Percentiles rank a stretch among this genome's conserved stretches.
These are phyloP conservation scores for Setophaga petechia DNA, from an alignment of 2,113 vertebrate species.

Conservation along the genomic window DNA sequence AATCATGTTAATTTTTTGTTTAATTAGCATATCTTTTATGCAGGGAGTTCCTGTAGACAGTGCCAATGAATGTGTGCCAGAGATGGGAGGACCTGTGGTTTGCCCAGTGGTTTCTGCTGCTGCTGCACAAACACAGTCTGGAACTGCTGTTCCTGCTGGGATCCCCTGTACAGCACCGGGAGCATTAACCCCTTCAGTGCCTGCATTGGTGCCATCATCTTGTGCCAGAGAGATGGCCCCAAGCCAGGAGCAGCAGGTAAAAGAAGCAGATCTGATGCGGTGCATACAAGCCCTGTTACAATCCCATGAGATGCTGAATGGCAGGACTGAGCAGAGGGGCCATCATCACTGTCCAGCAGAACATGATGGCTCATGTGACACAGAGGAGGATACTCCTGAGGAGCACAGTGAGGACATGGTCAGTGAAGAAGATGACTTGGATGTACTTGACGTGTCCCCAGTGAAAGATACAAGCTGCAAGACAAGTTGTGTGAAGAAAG, in stretches of 20 bases:
- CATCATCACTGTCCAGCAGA: background rate
- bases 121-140: background rate
- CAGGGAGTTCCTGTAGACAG: constrained; percentile 34
- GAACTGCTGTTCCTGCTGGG: background rate
- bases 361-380: background rate
- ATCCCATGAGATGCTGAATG: constrained; percentile 10
- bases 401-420: constrained; percentile 44
- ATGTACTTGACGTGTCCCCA: constrained; percentile 53
- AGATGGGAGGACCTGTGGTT: background rate
- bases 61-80: constrained; percentile 15
- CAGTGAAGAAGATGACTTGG: constrained; percentile 67
- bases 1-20: background rate
- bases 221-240: constrained; percentile 24
- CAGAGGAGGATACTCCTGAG: constrained; percentile 29
- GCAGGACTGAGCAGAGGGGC: background rate
- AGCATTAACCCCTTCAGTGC: background rate
- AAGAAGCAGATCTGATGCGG: constrained; percentile 67
- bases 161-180: background rate
- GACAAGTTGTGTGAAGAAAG: constrained; percentile 50
- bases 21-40: background rate
- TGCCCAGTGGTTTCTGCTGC: background rate
- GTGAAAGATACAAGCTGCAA: constrained; percentile 73
- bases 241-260: background rate
- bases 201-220: background rate
- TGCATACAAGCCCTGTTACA: constrained; percentile 70